Evolutionary conservation across 2,797 vertebrate genomes (phyloP).

Genomic region (Argya squamiceps): DNA sequence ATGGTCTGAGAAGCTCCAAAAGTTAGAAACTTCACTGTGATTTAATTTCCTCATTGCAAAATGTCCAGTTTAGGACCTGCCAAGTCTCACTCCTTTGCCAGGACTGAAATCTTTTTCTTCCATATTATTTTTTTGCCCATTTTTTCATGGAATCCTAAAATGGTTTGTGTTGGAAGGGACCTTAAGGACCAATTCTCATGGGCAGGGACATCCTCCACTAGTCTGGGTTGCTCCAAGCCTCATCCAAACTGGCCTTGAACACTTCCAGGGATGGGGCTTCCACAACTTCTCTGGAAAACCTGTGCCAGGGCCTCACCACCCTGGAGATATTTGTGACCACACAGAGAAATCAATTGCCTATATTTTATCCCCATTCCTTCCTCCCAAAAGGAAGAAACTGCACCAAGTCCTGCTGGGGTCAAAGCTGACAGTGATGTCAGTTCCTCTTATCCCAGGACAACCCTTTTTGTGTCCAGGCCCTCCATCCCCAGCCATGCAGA

Average conservation of each 20-base stretch:
- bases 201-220: not conserved
- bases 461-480: accelerated
- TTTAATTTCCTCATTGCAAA: not conserved
- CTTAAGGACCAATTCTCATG: not conserved
- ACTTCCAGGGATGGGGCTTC: not conserved
- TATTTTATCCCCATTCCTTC: not conserved
- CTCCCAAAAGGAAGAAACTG: not conserved
- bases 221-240: not conserved
- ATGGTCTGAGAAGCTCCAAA: not conserved
- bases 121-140: not conserved
- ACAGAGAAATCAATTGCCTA: not conserved
- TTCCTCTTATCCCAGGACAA: not conserved
- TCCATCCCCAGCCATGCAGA: not conserved
- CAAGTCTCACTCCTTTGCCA: not conserved
- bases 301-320: not conserved
- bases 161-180: not conserved
- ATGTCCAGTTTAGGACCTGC: not conserved
- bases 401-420: not conserved
- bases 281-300: not conserved
- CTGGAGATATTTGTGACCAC: not conserved
- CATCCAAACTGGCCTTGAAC: not conserved
- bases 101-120: not conserved
- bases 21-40: not conserved
- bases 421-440: not conserved
- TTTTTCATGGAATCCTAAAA: not conserved